Evolutionary conservation across 2,888 invertebrate species (phyloP).

Genomic region (Sarcophaga subvicina): DNA sequence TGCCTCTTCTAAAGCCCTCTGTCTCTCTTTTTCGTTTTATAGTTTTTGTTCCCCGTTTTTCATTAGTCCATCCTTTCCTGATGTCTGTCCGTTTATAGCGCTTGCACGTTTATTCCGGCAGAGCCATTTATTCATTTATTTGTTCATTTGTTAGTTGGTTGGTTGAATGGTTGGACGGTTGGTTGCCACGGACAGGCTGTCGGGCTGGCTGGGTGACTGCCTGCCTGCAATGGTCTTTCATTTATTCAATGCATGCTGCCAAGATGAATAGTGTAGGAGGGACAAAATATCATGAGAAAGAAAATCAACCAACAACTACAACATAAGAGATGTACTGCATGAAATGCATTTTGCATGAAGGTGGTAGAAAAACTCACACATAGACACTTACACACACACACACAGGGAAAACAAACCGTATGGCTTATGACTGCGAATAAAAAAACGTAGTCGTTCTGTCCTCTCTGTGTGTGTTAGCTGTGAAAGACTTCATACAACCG

Average conservation of each 20-base stretch:
- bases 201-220: constrained; percentile 24
- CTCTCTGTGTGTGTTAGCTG: not conserved
- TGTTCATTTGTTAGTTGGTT: constrained; percentile 37
- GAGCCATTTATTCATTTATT: constrained; percentile 7
- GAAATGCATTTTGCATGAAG: constrained; percentile 65
- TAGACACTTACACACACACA: constrained; percentile 37
- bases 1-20: constrained; percentile 3
- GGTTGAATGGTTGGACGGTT: constrained; percentile 40
- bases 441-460: constrained; percentile 15
- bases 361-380: constrained; percentile 23
- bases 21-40: constrained; percentile 1
- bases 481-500: not conserved
- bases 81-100: constrained; percentile 32
- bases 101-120: constrained; percentile 12
- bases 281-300: constrained; percentile 33
- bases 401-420: constrained; percentile 24
- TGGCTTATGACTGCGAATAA: constrained; percentile 25
- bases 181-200: constrained; percentile 58
- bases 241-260: constrained; percentile 17
- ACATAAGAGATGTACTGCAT: constrained; percentile 53
- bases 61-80: not conserved
- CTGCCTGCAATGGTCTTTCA: too few relatives aligned
- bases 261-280: constrained; percentile 26
- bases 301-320: constrained; percentile 35
- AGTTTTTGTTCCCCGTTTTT: constrained; percentile 9